phyloP scores from a whole-genome alignment of 2,113 vertebrate species.

The Brevimyrus niger region DNA sequence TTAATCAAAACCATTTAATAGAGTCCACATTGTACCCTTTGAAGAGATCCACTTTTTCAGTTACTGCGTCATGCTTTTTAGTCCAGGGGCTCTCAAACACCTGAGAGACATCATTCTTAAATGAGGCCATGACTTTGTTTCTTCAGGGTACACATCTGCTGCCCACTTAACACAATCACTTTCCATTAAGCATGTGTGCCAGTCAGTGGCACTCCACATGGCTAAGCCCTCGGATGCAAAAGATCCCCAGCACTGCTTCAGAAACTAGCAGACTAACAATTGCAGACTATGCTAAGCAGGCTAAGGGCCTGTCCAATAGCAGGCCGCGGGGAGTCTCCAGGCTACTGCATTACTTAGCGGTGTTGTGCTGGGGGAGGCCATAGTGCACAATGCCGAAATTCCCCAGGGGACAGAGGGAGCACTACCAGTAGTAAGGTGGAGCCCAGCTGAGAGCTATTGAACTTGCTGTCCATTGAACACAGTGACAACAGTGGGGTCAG shows the following conservation, averaged over 20 bases:
- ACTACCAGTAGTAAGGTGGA: background rate
- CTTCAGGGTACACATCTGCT: background rate
- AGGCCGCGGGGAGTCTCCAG: background rate
- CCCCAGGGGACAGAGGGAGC: background rate
- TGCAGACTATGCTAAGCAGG: background rate
- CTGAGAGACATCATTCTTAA: background rate
- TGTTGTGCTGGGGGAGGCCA: background rate
- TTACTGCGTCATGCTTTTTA: background rate
- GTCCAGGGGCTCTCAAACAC: background rate
- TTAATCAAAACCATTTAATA: background rate
- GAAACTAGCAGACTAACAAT: background rate
- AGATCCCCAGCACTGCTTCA: background rate
- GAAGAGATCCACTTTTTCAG: background rate
- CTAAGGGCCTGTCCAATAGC: background rate
- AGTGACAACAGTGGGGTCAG: conserved; percentile 15
- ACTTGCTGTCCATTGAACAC: conserved; percentile 13
- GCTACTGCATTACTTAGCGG: background rate
- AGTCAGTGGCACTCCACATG: background rate
- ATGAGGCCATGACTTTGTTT: background rate
- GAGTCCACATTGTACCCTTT: background rate
- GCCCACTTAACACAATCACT: background rate
- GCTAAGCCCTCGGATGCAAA: background rate
- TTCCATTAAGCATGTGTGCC: background rate
- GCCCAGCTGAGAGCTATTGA: conserved; percentile 20
- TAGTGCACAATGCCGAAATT: background rate